phyloP scores from a whole-genome alignment of 1,140 invertebrate species.

The Leptinotarsa undecemlineata region DNA sequence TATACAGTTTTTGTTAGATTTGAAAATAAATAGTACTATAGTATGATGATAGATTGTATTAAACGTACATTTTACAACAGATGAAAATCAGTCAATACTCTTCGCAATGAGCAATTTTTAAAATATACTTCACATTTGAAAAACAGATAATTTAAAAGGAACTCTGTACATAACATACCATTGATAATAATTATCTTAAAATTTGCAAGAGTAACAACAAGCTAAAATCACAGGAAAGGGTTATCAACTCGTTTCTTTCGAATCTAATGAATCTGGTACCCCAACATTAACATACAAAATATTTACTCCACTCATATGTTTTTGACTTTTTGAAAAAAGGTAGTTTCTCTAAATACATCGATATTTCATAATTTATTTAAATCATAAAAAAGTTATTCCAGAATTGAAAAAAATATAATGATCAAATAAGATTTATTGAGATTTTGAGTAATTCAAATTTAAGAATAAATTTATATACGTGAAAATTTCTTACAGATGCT shows the following conservation, averaged over 20 bases:
- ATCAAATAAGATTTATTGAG: no score
- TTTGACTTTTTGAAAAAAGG: no score
- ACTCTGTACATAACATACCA: conserved; percentile 36
- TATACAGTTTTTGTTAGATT: neutral
- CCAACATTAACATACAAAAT: neutral
- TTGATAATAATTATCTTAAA: conserved; percentile 39
- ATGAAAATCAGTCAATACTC: conserved; percentile 27
- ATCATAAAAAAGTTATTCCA: no score
- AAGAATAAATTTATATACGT: no score
- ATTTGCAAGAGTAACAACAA: conserved; percentile 41
- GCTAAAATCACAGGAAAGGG: conserved; percentile 43
- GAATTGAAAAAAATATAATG: no score
- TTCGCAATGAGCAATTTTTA: conserved; percentile 25
- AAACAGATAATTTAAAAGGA: conserved; percentile 29
- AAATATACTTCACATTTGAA: conserved; percentile 16
- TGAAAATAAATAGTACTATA: neutral
- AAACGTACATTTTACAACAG: conserved; percentile 3
- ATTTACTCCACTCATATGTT: no score
- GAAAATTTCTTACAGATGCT: no score
- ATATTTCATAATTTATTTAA: no score
- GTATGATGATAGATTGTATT: neutral
- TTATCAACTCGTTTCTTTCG: conserved; percentile 18
- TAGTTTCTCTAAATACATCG: no score
- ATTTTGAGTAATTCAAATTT: no score
- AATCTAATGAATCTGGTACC: neutral